Evolutionary conservation across 1,140 invertebrate species (phyloP), one percentile per base, ranked within the genome.

Genomic region (Diploscapter pachys): DNA sequence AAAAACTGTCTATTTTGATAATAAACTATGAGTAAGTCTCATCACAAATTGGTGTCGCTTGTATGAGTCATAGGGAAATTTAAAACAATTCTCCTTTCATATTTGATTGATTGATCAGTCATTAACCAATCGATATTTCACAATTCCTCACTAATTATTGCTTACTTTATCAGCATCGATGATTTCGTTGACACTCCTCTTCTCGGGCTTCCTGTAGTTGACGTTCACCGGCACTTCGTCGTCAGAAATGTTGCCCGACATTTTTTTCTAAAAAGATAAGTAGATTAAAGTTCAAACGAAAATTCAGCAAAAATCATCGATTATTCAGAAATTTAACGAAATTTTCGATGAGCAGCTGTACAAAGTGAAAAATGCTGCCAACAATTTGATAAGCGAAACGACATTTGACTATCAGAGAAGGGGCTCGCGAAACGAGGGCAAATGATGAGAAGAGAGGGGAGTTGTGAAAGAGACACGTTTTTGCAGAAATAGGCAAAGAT

Each of bases 111-210:
- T 31, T 31, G 31, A 31, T 31, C 5, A 63, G n/a, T 53, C 9
- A 50, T 11, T 51, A 53, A 63, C 3, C 6, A 63, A 63, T 64
- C 4, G 31, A 4, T 49, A 2, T n/a, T 51, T 48, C 9, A 4
- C 2, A 48, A n/a, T 3, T 48, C 56, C n/a, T 57, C 56, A 56
- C 0, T 5, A 3, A 4, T 13, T 56, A 49, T 6, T 49, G 5
- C 63, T 5, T 53, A 76, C 75, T 51, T 93, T 90, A 87, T 99
- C 96, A 3, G 92, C 89, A 63, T 92, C 91, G 65, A 98, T 86
- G 75, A 99, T 94, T 87, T 98, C 94, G 79, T 94, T 91, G 71
- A 99, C 91, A 0, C 91, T 91, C 86, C 97, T 98, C 86, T 96
- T 91, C 70, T 94, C 93, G 6, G 96, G 96, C 71, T 95, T 92